Base-by-base conservation (phyloP, 1,140 invertebrate genomes). In the Panulirus ornatus region DNA sequence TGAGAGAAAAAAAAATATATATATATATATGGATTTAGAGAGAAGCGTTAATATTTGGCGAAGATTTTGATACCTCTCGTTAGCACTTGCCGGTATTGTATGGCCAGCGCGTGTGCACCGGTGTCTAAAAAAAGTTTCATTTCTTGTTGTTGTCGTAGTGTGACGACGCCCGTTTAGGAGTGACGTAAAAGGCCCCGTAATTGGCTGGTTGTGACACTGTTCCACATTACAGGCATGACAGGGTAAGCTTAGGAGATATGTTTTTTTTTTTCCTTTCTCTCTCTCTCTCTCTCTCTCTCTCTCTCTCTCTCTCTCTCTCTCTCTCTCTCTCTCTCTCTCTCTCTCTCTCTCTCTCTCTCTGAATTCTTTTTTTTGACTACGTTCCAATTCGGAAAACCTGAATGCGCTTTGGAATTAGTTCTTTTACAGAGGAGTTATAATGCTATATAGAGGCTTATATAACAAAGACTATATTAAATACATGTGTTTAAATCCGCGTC, bases 361-460 rank as follows among this genome's bases (percentile, higher is more conserved):
- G n/a, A n/a, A 27, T 70, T n/a, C 6, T 34, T 34, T 79, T 79
- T 84, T 84, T 86, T 51, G n/a, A 75, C 84, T 58, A 51, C 14
- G 66, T 86, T 86, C 71, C 51, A 86, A 86, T 11, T 44, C 27
- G 71, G n/a, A 86, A 76, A 38, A 84, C 81, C 58, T 70, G 14
- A 84, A 84, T 54, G 71, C 84, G 70, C 71, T 86, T 86, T 76
- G 44, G 11, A 86, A 75, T 30, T 85, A 42, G 38, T 75, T 86
- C 27, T 42, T 83, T 54, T 76, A 51, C 30, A 84, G 34, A 30
- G 42, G 27, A 76, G 22, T 58, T 75, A 36, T 76, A 51, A 75
- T 86, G 71, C 66, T 58, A 70, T n/a, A 86, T 38, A 86, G 71
- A 86, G 84, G 84, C 84, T 86, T 86, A 84, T 84, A 84, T 86